Evolutionary conservation across 2,888 invertebrate species (phyloP).

Genomic region (Lordiphosa fenestrarum): DNA sequence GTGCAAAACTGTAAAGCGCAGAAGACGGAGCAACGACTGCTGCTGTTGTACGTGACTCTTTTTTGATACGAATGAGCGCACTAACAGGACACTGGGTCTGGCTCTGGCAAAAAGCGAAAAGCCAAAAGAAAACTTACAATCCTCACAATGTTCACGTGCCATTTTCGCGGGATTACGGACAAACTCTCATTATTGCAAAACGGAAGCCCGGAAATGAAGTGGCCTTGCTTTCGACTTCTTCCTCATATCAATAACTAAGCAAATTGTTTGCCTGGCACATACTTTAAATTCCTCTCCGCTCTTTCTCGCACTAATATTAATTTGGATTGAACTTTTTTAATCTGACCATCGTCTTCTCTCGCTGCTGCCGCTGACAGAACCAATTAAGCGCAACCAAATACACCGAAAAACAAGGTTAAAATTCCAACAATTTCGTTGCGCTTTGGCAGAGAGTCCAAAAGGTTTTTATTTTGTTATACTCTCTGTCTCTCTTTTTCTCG

Average conservation of each 20-base stretch:
- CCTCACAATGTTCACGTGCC: constrained; percentile 67
- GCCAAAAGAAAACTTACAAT: constrained; percentile 48
- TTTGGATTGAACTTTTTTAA: constrained; percentile 72
- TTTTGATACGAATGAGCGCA: constrained; percentile 65
- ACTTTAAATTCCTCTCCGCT: constrained; percentile 58
- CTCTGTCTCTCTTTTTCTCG: neutral
- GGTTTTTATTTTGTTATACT: constrained; percentile 12
- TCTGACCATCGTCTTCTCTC: constrained; percentile 48
- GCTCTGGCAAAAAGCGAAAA: constrained; percentile 1
- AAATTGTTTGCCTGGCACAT: constrained; percentile 70
- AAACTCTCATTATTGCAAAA: constrained; percentile 73
- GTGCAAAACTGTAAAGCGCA: constrained; percentile 73
- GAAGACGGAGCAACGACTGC: constrained; percentile 12
- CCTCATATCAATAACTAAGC: constrained; percentile 71
- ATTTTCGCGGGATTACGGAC: constrained; percentile 65
- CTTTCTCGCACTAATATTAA: constrained; percentile 57
- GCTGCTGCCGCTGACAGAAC: constrained; percentile 69
- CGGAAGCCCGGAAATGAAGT: constrained; percentile 75
- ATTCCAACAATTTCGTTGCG: constrained; percentile 72
- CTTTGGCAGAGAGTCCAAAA: constrained; percentile 7
- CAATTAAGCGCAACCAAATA: constrained; percentile 72
- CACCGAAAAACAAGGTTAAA: constrained; percentile 67
- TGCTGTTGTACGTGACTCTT: constrained; percentile 64
- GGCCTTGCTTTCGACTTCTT: constrained; percentile 37
- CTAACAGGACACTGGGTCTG: constrained; percentile 54